Evolutionary conservation across 2,797 vertebrate species (phyloP).

Genomic region (Ptychobarbus kaznakovi): DNA sequence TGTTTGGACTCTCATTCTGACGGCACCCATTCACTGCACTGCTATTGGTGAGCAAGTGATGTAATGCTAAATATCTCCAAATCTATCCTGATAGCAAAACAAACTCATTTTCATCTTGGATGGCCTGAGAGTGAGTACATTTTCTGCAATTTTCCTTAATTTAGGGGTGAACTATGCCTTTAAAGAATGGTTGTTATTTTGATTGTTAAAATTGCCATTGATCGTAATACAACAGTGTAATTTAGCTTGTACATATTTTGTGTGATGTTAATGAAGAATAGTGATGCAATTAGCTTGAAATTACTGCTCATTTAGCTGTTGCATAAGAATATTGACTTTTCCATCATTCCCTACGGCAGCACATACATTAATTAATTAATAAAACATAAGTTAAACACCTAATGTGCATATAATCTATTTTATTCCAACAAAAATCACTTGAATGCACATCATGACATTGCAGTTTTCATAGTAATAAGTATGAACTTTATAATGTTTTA

Average conservation of each 20-base stretch:
- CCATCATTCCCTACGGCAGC: not conserved
- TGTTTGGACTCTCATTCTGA: not conserved
- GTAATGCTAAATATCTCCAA: not conserved
- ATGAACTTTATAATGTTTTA: not conserved
- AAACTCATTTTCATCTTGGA: not conserved
- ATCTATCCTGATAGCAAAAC: not conserved
- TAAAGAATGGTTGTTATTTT: not conserved
- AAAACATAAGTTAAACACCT: not conserved
- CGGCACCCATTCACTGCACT: not conserved
- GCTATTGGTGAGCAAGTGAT: not conserved
- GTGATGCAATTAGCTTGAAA: not conserved
- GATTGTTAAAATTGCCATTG: not conserved
- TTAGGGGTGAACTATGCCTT: not conserved
- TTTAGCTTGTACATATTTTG: not conserved
- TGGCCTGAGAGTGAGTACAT: not conserved
- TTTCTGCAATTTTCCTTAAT: not conserved
- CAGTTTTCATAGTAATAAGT: not conserved
- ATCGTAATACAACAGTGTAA: not conserved
- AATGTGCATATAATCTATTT: not conserved
- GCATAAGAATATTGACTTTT: not conserved
- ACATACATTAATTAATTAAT: not conserved
- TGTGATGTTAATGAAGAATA: not conserved
- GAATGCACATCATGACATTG: not conserved
- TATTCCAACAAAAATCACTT: not conserved
- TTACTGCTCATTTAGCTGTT: not conserved